Percentiles rank a stretch among this genome's conserved stretches.
Evolutionary conservation across 2,888 invertebrate species (phyloP).

Genomic region (Myathropa florea): DNA sequence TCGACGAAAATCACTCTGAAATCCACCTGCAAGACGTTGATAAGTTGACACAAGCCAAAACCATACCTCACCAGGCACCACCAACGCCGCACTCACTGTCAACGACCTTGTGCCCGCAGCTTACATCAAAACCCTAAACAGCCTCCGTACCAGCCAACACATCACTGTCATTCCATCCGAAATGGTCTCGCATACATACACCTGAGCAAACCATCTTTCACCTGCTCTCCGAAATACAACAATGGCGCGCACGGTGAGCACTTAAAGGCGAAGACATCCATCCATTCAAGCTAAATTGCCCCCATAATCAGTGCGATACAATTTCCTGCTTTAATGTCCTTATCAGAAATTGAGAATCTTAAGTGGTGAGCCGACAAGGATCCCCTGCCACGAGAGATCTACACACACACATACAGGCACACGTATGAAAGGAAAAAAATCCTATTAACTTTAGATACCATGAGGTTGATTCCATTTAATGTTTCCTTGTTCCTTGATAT

Average conservation of each 20-base stretch:
- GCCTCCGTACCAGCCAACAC: background rate
- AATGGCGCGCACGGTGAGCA: slow-evolving; percentile 21
- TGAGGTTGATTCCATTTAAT: slow-evolving; percentile 52
- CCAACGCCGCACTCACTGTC: background rate
- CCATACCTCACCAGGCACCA: background rate
- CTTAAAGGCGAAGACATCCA: slow-evolving; percentile 36
- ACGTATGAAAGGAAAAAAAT: slow-evolving; percentile 17
- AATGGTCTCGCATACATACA: background rate
- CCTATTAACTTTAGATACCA: slow-evolving; percentile 60
- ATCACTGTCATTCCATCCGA: background rate
- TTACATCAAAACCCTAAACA: background rate
- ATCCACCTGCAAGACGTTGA: background rate
- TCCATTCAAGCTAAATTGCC: slow-evolving; percentile 57
- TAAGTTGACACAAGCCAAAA: background rate
- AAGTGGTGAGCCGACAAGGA: slow-evolving; percentile 49
- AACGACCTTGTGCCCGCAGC: slow-evolving; percentile 14
- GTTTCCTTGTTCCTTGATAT: slow-evolving; percentile 24
- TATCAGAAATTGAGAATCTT: slow-evolving; percentile 63
- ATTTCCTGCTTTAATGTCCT: slow-evolving; percentile 60
- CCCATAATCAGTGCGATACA: slow-evolving; percentile 59
- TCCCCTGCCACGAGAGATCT: background rate
- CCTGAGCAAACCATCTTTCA: slow-evolving; percentile 6
- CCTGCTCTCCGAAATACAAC: background rate
- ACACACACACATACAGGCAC: background rate
- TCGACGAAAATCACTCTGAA: background rate